A percentile compares a stretch with the other conserved stretches of the same genome.
Evolutionary conservation across 2,888 invertebrate species (phyloP).

Genomic region (Lysandra bellargus): DNA sequence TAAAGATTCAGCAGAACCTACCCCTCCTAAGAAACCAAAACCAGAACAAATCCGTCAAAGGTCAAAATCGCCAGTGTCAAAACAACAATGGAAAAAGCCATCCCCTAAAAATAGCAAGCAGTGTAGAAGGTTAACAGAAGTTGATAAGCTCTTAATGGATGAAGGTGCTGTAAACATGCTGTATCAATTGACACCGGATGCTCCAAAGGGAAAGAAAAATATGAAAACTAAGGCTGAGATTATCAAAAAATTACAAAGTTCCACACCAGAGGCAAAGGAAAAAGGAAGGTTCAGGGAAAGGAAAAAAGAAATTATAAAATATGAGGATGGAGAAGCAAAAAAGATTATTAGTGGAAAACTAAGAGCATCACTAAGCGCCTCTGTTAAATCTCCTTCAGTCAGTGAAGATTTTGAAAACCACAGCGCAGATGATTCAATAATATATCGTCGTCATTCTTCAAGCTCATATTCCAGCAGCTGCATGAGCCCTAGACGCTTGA

Average conservation of each 20-base stretch:
- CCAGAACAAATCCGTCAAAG: conserved; percentile 50
- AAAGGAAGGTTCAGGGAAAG: conserved; percentile 78
- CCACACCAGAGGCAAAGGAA: conserved; percentile 66
- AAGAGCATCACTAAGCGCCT: conserved; percentile 62
- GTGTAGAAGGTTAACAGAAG: conserved; percentile 83
- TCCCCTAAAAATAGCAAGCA: conserved; percentile 71
- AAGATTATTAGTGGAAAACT: conserved; percentile 63
- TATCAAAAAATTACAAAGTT: conserved; percentile 82
- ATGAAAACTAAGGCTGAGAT: conserved; percentile 80
- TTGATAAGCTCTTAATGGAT: conserved; percentile 89
- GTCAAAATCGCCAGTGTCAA: conserved; percentile 62
- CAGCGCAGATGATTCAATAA: conserved; percentile 88
- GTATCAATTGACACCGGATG: conserved; percentile 85
- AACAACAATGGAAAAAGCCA: conserved; percentile 73
- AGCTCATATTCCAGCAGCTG: conserved; percentile 89
- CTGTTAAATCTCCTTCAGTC: conserved; percentile 78
- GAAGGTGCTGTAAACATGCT: conserved; percentile 93
- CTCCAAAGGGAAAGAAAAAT: conserved; percentile 73
- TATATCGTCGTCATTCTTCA: conserved; percentile 90
- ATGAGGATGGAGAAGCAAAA: conserved; percentile 63
- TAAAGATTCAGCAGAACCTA: conserved; percentile 54
- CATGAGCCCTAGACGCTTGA: conserved; percentile 82
- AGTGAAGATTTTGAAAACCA: conserved; percentile 82
- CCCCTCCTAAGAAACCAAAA: conserved; percentile 56
- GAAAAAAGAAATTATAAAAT: conserved; percentile 64